Conservation (phyloP, 1,140 invertebrate species). For the Theocolax elegans region DNA sequence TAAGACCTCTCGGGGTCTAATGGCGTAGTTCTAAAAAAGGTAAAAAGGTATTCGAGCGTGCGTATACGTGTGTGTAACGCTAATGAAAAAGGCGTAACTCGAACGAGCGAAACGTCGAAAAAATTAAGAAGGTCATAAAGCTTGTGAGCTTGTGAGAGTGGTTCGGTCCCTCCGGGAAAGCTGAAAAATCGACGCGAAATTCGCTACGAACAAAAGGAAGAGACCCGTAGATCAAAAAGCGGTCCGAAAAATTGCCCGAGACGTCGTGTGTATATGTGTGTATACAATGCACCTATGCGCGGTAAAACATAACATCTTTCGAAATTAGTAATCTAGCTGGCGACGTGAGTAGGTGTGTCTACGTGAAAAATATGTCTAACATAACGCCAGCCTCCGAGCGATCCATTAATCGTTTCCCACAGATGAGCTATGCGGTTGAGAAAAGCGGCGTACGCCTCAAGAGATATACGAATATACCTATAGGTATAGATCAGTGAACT, state of each 20-base stretch:
- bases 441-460: not conserved
- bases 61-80: too few relatives aligned
- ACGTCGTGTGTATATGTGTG: not conserved
- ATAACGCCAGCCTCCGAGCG: not conserved
- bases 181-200: constrained; percentile 19
- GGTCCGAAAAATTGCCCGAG: not conserved
- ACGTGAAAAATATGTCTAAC: constrained; percentile 24
- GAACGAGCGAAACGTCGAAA: not conserved
- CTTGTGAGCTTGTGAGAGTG: not conserved
- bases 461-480: too few relatives aligned
- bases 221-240: constrained; percentile 7
- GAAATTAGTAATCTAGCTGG: constrained; percentile 19
- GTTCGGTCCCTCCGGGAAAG: not conserved
- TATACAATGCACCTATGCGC: not conserved
- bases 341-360: constrained; percentile 27
- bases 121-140: not conserved
- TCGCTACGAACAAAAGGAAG: not conserved
- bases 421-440: not conserved
- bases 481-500: too few relatives aligned
- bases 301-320: not conserved
- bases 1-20: too few relatives aligned
- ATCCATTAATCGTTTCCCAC: constrained; percentile 26
- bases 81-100: constrained; percentile 17
- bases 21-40: too few relatives aligned
- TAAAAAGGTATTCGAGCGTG: too few relatives aligned